Evolutionary conservation across 2,888 invertebrate species (phyloP).

Genomic region (Catocala fraxini): DNA sequence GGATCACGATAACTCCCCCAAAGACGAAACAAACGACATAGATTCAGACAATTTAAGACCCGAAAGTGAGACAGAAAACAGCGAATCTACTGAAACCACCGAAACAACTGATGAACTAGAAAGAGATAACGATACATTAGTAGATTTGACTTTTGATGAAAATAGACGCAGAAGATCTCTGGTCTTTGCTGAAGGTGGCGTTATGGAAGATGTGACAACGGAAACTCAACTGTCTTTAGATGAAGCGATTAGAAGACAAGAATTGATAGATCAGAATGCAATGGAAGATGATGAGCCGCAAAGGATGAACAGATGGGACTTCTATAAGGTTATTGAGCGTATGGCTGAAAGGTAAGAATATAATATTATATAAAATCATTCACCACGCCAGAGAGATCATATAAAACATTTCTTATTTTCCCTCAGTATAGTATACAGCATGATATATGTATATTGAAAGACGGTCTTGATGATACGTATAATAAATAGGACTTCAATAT

Average conservation of each 20-base stretch:
- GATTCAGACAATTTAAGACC: slow-evolving; percentile 52
- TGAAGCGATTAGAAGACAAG: slow-evolving; percentile 83
- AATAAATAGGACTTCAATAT: too few relatives aligned
- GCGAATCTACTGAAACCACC: slow-evolving; percentile 19
- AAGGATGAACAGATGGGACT: slow-evolving; percentile 88
- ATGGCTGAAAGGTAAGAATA: slow-evolving; percentile 85
- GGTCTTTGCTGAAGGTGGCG: slow-evolving; percentile 74
- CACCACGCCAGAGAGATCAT: too few relatives aligned
- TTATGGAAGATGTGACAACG: slow-evolving; percentile 51
- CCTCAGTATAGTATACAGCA: too few relatives aligned
- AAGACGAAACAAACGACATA: slow-evolving; percentile 52
- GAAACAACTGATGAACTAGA: slow-evolving; percentile 47
- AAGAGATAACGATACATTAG: slow-evolving; percentile 70
- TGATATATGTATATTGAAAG: too few relatives aligned
- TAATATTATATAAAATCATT: background rate
- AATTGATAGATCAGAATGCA: slow-evolving; percentile 75
- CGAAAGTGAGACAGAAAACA: slow-evolving; percentile 38
- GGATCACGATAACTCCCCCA: slow-evolving; percentile 57
- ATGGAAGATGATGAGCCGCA: slow-evolving; percentile 69
- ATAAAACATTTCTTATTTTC: too few relatives aligned
- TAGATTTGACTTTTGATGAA: slow-evolving; percentile 78
- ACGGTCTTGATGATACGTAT: too few relatives aligned
- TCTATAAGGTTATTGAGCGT: slow-evolving; percentile 89
- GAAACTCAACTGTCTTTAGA: slow-evolving; percentile 71
- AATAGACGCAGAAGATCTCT: slow-evolving; percentile 69